Percentiles rank a stretch among this genome's conserved stretches.
Evolutionary conservation across 2,797 vertebrate genomes (phyloP).

Genomic region (Prionace glauca): DNA sequence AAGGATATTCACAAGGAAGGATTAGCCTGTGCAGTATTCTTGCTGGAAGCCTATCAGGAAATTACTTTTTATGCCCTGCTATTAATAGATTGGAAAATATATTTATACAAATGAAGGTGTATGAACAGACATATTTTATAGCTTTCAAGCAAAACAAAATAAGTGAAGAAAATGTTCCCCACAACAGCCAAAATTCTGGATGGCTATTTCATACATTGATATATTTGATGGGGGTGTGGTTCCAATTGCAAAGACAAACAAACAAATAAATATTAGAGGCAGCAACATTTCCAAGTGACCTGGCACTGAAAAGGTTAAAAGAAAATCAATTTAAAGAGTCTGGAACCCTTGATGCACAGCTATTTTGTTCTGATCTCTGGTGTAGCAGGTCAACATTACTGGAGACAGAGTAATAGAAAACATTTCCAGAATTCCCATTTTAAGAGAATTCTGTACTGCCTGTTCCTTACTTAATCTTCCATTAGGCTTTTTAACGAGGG

Average conservation of each 20-base stretch:
- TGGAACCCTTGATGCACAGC: conserved; percentile 35
- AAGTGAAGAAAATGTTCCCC: neutral
- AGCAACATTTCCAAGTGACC: neutral
- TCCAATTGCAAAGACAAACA: neutral
- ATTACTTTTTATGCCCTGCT: neutral
- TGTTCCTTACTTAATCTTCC: conserved; percentile 50
- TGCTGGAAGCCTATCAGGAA: neutral
- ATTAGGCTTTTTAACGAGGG: conserved; percentile 48
- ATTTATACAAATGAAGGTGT: neutral
- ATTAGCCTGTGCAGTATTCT: neutral
- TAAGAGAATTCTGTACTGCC: conserved; percentile 44
- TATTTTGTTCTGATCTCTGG: conserved; percentile 34
- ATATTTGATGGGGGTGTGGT: neutral
- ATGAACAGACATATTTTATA: neutral
- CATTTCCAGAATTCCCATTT: conserved; percentile 41
- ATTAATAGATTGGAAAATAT: neutral
- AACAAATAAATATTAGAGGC: neutral
- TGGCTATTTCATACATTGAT: neutral
- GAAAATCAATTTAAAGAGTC: conserved; percentile 35
- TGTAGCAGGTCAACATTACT: conserved; percentile 36
- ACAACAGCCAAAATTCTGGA: neutral
- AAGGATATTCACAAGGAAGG: neutral
- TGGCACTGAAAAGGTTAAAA: conserved; percentile 35
- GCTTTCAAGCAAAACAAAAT: neutral
- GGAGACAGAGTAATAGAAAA: conserved; percentile 41